These are phyloP conservation scores for Nerophis lumbriciformis DNA, from an alignment of 2,113 vertebrate species.

Conservation along the genomic window DNA sequence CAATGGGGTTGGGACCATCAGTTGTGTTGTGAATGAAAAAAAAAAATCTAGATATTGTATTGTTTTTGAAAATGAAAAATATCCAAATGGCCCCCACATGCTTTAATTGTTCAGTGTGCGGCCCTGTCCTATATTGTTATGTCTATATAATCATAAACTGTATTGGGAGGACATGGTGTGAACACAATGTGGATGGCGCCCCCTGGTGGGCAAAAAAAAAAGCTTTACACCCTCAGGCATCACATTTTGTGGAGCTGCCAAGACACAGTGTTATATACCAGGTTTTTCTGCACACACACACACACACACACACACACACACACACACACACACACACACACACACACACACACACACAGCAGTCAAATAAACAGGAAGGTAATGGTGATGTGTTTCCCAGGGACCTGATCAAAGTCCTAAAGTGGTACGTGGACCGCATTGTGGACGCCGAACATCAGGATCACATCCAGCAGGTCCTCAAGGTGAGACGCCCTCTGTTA, in stretches of 20 bases:
- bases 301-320: neutral
- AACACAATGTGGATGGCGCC: conserved; percentile 48
- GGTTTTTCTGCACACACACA: neutral
- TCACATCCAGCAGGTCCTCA: conserved; percentile 94
- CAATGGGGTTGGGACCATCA: no score
- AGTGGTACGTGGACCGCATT: conserved; percentile 96
- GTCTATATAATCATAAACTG: neutral
- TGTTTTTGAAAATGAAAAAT: no score
- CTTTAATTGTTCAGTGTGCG: no score
- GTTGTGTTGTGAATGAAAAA: no score
- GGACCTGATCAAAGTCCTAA: conserved; percentile 96
- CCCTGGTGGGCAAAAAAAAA: conserved; percentile 29
- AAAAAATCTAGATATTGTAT: no score
- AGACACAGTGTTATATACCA: conserved; percentile 1
- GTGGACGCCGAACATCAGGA: conserved; percentile 92
- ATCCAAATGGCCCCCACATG: no score
- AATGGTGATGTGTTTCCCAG: conserved; percentile 61
- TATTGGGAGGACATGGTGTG: conserved; percentile 26
- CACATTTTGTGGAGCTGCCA: conserved; percentile 32
- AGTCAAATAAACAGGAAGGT: neutral
- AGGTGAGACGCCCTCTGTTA: conserved; percentile 70
- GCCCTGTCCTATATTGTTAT: no score
- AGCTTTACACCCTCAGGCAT: conserved; percentile 11
- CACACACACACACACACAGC: neutral
- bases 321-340: neutral